Percentiles rank a stretch among this genome's conserved stretches.
These are phyloP conservation scores for Diadophis punctatus DNA, from an alignment of 2,113 vertebrate species.

Conservation along the genomic window DNA sequence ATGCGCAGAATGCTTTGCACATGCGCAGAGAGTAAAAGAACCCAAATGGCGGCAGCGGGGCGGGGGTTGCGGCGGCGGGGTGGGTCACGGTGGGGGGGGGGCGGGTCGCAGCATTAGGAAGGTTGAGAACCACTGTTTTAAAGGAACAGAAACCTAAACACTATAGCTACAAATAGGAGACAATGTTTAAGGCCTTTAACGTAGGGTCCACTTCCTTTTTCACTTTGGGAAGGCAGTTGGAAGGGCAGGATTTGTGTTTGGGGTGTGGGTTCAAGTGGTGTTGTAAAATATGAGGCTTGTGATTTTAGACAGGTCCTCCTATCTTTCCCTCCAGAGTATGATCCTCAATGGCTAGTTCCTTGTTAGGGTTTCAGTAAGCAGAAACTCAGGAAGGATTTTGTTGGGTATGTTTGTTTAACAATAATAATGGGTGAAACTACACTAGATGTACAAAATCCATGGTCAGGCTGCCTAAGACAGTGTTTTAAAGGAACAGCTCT, in stretches of 20 bases:
- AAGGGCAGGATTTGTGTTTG: not conserved
- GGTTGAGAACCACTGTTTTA: too few species aligned
- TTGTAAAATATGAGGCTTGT: not conserved
- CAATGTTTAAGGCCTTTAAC: not conserved
- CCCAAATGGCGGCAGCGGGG: too few species aligned
- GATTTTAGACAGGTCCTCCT: not conserved
- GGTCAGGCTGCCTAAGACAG: not conserved
- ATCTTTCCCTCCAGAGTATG: not conserved
- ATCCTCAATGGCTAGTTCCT: not conserved
- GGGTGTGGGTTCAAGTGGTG: not conserved
- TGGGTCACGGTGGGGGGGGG: too few species aligned
- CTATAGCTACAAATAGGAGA: not conserved
- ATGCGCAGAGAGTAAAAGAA: too few species aligned
- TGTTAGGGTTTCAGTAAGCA: not conserved
- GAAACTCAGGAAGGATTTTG: not conserved
- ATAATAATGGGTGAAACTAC: not conserved
- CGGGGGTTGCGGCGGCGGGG: too few species aligned
- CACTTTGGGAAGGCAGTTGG: not conserved
- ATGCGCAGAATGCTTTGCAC: too few species aligned
- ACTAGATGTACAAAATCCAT: not conserved
- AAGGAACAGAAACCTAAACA: not conserved
- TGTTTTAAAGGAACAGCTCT: not conserved
- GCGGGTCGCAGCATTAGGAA: too few species aligned
- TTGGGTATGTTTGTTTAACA: not conserved
- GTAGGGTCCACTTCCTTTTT: not conserved